A percentile compares a stretch with the other conserved stretches of the same genome.
Evolutionary conservation across 2,888 invertebrate genomes (phyloP).

Genomic region (Stenodera caucasica): DNA sequence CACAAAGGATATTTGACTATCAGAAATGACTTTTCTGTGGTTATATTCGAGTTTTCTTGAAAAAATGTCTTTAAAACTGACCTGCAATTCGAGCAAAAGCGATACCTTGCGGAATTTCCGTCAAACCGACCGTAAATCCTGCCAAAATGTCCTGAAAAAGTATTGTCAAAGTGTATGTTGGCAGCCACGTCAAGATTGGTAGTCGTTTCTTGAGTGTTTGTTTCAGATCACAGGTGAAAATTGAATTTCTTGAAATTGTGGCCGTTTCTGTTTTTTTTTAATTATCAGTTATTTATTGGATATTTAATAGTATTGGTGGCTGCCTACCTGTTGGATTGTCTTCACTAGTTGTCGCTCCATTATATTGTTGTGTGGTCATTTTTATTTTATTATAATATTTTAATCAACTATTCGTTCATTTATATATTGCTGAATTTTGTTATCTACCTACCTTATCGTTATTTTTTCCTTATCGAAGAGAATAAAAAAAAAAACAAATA

Average conservation of each 20-base stretch:
- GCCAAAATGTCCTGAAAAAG: slow-evolving; percentile 70
- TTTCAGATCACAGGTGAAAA: slow-evolving; percentile 56
- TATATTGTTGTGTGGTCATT: neutral
- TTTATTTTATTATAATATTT: neutral
- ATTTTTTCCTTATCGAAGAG: neutral
- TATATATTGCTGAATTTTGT: neutral
- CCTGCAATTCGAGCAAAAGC: slow-evolving; percentile 76
- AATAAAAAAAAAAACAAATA: too few relatives aligned
- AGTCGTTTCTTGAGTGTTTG: slow-evolving; percentile 49
- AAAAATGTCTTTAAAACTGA: slow-evolving; percentile 52
- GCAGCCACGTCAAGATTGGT: slow-evolving; percentile 64
- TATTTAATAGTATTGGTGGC: too few relatives aligned
- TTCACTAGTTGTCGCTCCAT: neutral
- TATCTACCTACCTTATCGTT: neutral
- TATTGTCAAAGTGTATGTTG: slow-evolving; percentile 59
- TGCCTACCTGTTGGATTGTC: neutral
- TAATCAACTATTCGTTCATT: neutral
- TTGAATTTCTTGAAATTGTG: neutral
- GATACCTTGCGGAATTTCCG: slow-evolving; percentile 76
- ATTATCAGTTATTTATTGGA: too few relatives aligned
- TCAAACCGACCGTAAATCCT: slow-evolving; percentile 73
- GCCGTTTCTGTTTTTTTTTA: too few relatives aligned
- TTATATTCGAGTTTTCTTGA: too few relatives aligned
- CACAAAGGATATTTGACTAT: too few relatives aligned
- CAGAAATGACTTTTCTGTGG: too few relatives aligned